Percentiles rank a stretch among this genome's conserved stretches.
Evolutionary conservation across 2,888 invertebrate genomes (phyloP).

Genomic region (Rhaphigaster nebulosa): DNA sequence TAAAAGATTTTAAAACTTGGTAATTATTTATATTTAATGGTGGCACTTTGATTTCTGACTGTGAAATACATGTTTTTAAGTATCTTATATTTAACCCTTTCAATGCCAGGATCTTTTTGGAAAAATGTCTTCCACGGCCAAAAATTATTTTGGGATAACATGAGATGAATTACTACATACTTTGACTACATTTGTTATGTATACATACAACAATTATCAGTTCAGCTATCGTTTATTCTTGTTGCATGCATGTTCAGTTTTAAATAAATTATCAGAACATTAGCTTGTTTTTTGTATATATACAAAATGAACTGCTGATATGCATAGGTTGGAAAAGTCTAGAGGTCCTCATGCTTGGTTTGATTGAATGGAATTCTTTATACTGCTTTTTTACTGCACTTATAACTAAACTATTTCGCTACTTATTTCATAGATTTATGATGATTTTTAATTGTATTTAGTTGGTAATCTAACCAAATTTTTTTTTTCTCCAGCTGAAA

Average conservation of each 20-base stretch:
- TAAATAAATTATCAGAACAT: not conserved
- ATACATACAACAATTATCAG: not conserved
- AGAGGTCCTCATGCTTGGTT: not conserved
- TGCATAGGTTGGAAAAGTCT: not conserved
- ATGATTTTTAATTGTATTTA: not conserved
- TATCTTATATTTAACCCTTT: not conserved
- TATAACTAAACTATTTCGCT: not conserved
- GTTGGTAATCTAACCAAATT: not conserved
- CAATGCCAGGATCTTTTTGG: not conserved
- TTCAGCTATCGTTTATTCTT: not conserved
- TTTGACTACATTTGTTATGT: not conserved
- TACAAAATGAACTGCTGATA: not conserved
- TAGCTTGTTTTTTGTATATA: not conserved
- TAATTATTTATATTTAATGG: not conserved
- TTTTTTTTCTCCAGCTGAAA: conserved; percentile 70
- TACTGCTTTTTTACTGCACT: conserved; percentile 28
- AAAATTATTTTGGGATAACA: not conserved
- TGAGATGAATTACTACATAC: not conserved
- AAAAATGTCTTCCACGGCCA: not conserved
- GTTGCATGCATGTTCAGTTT: not conserved
- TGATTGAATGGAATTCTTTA: not conserved
- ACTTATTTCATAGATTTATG: not conserved
- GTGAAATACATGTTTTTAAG: not conserved
- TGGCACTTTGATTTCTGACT: not conserved
- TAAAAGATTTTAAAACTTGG: not conserved